Evolutionary conservation across 2,113 vertebrate species (phyloP), one percentile per base, ranked within the genome.

Genomic region (Xiphias gladius): DNA sequence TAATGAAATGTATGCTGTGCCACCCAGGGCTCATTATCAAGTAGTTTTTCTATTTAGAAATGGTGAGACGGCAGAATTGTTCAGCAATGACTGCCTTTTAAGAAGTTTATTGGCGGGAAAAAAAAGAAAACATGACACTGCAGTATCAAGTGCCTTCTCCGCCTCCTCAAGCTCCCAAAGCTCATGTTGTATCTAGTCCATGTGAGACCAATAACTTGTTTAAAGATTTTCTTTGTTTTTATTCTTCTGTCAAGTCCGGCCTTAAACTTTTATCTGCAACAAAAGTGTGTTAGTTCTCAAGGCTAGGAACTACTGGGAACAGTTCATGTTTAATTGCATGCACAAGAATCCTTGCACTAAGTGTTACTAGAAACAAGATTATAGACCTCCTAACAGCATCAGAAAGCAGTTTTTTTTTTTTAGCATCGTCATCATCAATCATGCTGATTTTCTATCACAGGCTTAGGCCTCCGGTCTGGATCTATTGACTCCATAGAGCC

Each of bases 1-100:
- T 97, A 96, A 89, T 80, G 46, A 63, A 78, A 30, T 72, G 6
- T 28, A 59, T n/a, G 7, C 32, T 50, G 54, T 28, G 20, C 69
- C 41, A 26, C 32, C 54, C 52, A 54, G 5, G 20, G 52, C 52
- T 39, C 20, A 16, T 75, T 64, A 43, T 74, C 80, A 13, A 78
- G 39, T 35, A 12, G 11, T 55, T 80, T 61, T 64, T 78, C 14
- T 72, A 52, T 32, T 63, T 24, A 16, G 24, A n/a, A 67, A 63
- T 30, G 7, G 19, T 76, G 48, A 78, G 69, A 75, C 59, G 69
- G 72, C 80, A 82, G 50, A 77, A 59, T 11, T 50, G 3, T 62
- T 76, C 14, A 43, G 63, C 43, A 86, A 32, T 59, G 50, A 46
- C 67, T 58, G 48, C 52, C 70, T 80, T 86, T 84, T 46, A 73